Evolutionary conservation across 1,140 invertebrate species (phyloP), one percentile per base, ranked within the genome.

Genomic region (Drosophila suzukii): DNA sequence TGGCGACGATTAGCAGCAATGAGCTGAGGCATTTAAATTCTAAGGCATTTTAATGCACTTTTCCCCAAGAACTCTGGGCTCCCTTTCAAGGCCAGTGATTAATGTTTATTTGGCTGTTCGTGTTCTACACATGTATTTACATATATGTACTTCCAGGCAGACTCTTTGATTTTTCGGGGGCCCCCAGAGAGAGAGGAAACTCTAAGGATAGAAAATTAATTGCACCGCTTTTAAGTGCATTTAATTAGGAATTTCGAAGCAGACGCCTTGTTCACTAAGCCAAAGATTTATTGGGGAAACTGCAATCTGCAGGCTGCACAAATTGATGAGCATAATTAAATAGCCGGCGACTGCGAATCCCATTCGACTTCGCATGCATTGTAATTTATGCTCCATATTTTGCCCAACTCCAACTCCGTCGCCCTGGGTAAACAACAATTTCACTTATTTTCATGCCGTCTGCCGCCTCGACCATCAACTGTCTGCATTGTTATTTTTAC

Each of bases 251-350:
- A 73, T 78, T 78, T 74, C 61, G 68, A 53, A 54, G 27, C 67
- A 71, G 78, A 60, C 65, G 78, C 68, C 79, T 75, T 46, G 70
- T 82, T 83, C 51, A 71, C 66, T 71, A 71, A 13, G 17, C 66
- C 30, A 4, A 74, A 82, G 81, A 86, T 88, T 86, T 88, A 86
- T 86, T 12, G 36, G 65, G 36, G 61, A 49, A 43, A 58, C 66
- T 44, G 60, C 59, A 58, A 53, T 49, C 80, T 57, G 81, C 59
- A 57, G 78, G 17, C 43, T 46, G 43, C 43, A 20, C 43, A 46
- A 88, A 88, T 88, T 88, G 83, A 88, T 88, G 83, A 83, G 84
- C 83, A 88, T 88, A 88, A 88, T 88, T 88, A 88, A 88, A 88
- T 89, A 76, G 70, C 62, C 56, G 61, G 65, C 79, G 75, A 75